Evolutionary conservation across 2,888 invertebrate species (phyloP).

Genomic region (Brenthis ino): DNA sequence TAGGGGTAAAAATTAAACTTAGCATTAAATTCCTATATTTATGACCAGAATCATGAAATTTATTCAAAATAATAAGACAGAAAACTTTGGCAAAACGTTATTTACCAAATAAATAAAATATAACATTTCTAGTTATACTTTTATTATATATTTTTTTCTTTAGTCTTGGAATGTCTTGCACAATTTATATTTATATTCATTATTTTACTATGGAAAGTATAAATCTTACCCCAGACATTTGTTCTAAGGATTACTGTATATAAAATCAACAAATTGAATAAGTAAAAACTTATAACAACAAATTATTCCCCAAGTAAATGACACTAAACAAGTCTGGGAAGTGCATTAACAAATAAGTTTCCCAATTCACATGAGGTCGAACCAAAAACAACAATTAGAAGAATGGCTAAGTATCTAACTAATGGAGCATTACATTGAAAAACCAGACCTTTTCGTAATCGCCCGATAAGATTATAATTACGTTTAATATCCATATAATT

Average conservation of each 20-base stretch:
- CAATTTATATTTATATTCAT: background rate
- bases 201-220: background rate
- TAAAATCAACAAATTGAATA: slow-evolving; percentile 2
- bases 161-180: slow-evolving; percentile 5
- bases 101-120: background rate
- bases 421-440: slow-evolving; percentile 76
- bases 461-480: slow-evolving; percentile 47
- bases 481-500: slow-evolving; percentile 35
- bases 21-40: slow-evolving; percentile 7
- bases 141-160: background rate
- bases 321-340: slow-evolving; percentile 29
- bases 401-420: slow-evolving; percentile 80
- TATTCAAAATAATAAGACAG: slow-evolving; percentile 25
- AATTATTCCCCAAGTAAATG: slow-evolving; percentile 11
- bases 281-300: slow-evolving; percentile 12
- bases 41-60: slow-evolving; percentile 32
- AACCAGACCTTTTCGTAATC: slow-evolving; percentile 67
- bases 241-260: slow-evolving; percentile 1
- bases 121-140: slow-evolving; percentile 4
- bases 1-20: slow-evolving; percentile 43
- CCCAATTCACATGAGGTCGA: slow-evolving; percentile 63
- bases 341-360: slow-evolving; percentile 36
- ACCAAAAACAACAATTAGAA: slow-evolving; percentile 72
- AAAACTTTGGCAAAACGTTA: background rate
- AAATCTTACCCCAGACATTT: background rate